phyloP scores from a whole-genome alignment of 2,888 invertebrate species.

The Melinaea marsaeus region DNA sequence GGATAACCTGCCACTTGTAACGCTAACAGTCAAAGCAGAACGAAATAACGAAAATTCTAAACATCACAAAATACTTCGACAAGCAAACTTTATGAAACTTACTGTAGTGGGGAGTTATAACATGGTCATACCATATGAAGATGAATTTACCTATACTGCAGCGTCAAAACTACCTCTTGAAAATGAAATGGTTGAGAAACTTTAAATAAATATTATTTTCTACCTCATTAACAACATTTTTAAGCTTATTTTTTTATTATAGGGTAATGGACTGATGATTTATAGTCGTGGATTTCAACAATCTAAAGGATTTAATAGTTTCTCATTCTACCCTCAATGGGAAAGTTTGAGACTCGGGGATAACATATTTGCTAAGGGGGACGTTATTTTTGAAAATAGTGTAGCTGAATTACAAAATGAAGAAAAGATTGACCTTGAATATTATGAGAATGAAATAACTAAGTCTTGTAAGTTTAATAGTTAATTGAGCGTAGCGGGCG shows the following conservation, averaged over 20 bases:
- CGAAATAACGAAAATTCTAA: conserved; percentile 43
- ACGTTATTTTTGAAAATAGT: conserved; percentile 44
- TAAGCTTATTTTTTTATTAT: conserved; percentile 21
- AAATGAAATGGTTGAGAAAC: conserved; percentile 45
- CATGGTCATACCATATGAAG: conserved; percentile 45
- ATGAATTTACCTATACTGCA: conserved; percentile 46
- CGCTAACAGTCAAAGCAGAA: conserved; percentile 45
- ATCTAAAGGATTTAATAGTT: conserved; percentile 42
- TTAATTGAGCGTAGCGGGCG: neutral
- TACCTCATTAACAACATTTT: neutral
- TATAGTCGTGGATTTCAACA: conserved; percentile 45
- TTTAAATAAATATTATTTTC: neutral
- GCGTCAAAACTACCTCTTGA: conserved; percentile 49
- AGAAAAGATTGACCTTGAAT: conserved; percentile 44
- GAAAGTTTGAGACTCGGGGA: conserved; percentile 50
- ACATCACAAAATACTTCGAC: conserved; percentile 48
- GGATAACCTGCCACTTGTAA: conserved; percentile 60
- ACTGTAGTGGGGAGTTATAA: conserved; percentile 60
- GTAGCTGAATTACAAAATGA: conserved; percentile 48
- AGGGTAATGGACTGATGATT: conserved; percentile 44
- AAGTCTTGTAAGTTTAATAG: conserved; percentile 36
- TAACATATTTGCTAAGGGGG: conserved; percentile 45
- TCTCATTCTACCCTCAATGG: conserved; percentile 57
- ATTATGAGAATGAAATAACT: conserved; percentile 40
- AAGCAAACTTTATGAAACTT: conserved; percentile 56